A percentile compares a stretch with the other conserved stretches of the same genome.
phyloP scores from a whole-genome alignment of 2,888 invertebrate species.

The Vandiemenella viatica region DNA sequence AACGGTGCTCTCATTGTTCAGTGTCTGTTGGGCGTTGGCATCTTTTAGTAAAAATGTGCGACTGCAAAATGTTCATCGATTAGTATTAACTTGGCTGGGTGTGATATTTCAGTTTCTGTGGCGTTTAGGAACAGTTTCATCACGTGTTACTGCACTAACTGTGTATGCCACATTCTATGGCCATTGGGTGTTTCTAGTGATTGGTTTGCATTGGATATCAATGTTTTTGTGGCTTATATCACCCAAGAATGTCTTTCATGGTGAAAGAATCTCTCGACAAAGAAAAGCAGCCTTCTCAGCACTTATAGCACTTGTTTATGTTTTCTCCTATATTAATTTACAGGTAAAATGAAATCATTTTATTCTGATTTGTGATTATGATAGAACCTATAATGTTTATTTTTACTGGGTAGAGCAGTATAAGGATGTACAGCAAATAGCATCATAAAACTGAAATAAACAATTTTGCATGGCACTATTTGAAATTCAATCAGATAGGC shows the following conservation, averaged over 20 bases:
- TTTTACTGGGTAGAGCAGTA: too few species aligned
- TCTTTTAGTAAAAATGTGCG: slow-evolving; percentile 80
- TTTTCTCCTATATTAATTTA: slow-evolving; percentile 76
- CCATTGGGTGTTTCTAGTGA: slow-evolving; percentile 66
- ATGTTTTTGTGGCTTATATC: slow-evolving; percentile 83
- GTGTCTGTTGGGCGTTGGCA: slow-evolving; percentile 80
- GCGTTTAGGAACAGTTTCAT: slow-evolving; percentile 66
- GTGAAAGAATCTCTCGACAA: slow-evolving; percentile 53
- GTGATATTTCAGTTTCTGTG: slow-evolving; percentile 61
- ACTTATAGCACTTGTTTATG: slow-evolving; percentile 67
- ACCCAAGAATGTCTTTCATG: slow-evolving; percentile 69
- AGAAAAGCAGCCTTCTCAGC: slow-evolving; percentile 54
- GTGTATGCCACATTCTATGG: slow-evolving; percentile 68
- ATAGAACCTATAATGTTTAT: too few species aligned
- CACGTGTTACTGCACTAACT: slow-evolving; percentile 64
- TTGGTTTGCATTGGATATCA: slow-evolving; percentile 72
- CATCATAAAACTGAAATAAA: too few species aligned
- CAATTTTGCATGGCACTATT: too few species aligned
- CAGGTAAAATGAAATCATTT: slow-evolving; percentile 22
- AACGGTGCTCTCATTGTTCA: slow-evolving; percentile 64
- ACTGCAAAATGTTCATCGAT: slow-evolving; percentile 62
- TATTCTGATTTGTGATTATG: too few species aligned
- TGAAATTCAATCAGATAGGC: too few species aligned
- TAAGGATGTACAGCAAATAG: too few species aligned
- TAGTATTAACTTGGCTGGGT: slow-evolving; percentile 70